These are phyloP conservation scores for Trachelus tabidus DNA, from an alignment of 2,888 invertebrate species.

Conservation along the genomic window DNA sequence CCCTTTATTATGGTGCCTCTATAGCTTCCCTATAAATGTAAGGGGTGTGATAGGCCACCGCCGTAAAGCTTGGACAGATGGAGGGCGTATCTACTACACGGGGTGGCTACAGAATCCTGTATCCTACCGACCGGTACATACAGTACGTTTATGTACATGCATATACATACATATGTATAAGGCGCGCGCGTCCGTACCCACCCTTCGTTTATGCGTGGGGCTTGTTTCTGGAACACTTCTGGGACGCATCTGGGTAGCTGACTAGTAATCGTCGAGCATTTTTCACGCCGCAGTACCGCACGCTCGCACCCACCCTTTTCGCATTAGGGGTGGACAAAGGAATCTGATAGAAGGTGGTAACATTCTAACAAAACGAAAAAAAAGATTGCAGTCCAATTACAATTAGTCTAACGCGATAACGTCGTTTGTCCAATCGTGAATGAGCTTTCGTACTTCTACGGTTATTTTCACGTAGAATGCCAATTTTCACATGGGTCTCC, in stretches of 20 bases:
- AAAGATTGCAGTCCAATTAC: not conserved
- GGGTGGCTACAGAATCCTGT: constrained; percentile 16
- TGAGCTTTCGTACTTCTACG: not conserved
- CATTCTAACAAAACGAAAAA: not conserved
- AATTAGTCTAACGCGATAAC: not conserved
- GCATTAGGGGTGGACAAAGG: not conserved
- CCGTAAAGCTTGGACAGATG: constrained; percentile 47
- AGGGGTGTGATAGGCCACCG: constrained; percentile 1
- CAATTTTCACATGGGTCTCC: not conserved
- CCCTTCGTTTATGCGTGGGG: not conserved
- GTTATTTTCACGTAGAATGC: not conserved
- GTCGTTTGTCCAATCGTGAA: not conserved
- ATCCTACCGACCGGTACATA: not conserved
- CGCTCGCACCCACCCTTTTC: not conserved
- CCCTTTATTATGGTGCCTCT: not conserved
- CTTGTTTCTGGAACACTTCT: not conserved
- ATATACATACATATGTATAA: not conserved
- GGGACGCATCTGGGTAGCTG: not conserved
- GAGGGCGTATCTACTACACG: constrained; percentile 52
- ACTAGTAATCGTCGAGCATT: not conserved
- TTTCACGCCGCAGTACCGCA: not conserved
- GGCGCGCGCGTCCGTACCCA: not conserved
- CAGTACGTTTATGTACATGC: not conserved
- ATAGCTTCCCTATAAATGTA: not conserved
- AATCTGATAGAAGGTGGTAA: not conserved